Evolutionary conservation across 2,113 vertebrate genomes (phyloP).

Genomic region (Salvator merianae): DNA sequence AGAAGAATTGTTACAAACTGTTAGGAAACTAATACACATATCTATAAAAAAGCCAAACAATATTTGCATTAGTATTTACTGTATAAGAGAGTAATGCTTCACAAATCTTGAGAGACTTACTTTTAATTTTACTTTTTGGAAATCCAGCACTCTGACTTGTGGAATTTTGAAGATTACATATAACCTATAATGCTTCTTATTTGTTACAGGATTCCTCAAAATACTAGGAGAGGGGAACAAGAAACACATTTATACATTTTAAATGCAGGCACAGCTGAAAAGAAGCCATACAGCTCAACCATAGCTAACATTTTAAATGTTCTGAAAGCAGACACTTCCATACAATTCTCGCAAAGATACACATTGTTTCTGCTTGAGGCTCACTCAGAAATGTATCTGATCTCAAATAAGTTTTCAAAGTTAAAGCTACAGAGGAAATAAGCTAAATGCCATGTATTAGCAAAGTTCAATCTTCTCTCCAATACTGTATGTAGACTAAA

Average conservation of each 20-base stretch:
- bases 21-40: too few relatives aligned
- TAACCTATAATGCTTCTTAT: slow-evolving; percentile 98
- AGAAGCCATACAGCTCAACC: not conserved
- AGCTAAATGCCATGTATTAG: not conserved
- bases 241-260: not conserved
- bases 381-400: too few relatives aligned
- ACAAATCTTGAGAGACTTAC: slow-evolving; percentile 70
- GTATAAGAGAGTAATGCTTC: not conserved
- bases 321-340: too few relatives aligned
- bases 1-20: too few relatives aligned
- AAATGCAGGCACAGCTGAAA: not conserved
- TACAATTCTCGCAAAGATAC: too few relatives aligned
- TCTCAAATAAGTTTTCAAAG: not conserved
- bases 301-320: too few relatives aligned
- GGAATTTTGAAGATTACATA: slow-evolving; percentile 96
- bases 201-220: slow-evolving; percentile 95
- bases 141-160: slow-evolving; percentile 95
- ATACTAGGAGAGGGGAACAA: slow-evolving; percentile 74
- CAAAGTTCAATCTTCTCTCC: not conserved
- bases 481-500: not conserved
- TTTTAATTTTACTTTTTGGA: slow-evolving; percentile 97
- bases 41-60: not conserved
- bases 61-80: not conserved
- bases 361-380: too few relatives aligned
- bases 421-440: not conserved